phyloP scores from a whole-genome alignment of 2,113 vertebrate genomes.

The Anseranas semipalmata region DNA sequence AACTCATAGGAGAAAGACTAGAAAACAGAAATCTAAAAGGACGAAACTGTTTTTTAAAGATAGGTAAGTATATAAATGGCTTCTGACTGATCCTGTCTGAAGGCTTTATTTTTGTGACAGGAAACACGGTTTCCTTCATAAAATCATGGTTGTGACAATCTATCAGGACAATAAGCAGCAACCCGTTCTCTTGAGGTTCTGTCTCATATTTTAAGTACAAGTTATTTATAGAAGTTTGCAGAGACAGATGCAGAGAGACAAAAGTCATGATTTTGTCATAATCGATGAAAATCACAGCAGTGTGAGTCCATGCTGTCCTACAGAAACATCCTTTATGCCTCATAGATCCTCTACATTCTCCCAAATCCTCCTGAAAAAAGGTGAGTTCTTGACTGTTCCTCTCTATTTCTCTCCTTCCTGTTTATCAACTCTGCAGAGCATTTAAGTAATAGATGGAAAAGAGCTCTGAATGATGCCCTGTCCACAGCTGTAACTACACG shows the following conservation, averaged over 20 bases:
- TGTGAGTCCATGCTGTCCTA: background rate
- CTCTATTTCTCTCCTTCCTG: background rate
- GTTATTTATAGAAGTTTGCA: background rate
- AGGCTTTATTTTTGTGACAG: background rate
- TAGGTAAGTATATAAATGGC: background rate
- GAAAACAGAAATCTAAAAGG: background rate
- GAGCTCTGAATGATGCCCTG: background rate
- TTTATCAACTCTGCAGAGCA: background rate
- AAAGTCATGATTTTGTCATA: conserved; percentile 18
- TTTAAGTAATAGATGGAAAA: background rate
- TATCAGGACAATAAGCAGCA: background rate
- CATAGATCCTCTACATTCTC: background rate
- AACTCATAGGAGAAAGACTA: background rate
- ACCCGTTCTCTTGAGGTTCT: background rate
- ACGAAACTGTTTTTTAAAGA: background rate
- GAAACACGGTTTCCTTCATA: background rate
- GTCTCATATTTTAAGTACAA: background rate
- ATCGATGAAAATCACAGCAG: conserved; percentile 11
- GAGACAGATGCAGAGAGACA: background rate
- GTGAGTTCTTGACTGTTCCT: background rate
- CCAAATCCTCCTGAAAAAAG: background rate
- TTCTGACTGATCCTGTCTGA: background rate
- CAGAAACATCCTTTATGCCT: background rate
- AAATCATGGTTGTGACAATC: background rate
- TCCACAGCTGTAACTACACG: background rate